Evolutionary conservation across 2,113 vertebrate species (phyloP).

Genomic region (Heterotilapia buettikoferi): DNA sequence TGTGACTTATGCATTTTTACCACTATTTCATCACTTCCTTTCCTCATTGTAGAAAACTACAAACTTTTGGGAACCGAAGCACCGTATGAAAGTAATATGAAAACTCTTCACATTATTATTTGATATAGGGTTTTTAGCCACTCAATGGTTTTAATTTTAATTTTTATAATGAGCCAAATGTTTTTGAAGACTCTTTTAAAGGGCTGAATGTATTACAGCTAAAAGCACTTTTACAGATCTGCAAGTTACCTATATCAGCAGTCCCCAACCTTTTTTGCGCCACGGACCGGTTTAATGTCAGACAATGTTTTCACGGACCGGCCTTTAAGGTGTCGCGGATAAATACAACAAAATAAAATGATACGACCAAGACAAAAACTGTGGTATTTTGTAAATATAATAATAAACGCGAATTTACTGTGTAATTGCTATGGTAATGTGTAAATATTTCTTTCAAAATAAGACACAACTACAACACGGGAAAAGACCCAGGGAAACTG

Average conservation of each 20-base stretch:
- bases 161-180: not conserved
- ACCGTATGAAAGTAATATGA: not conserved
- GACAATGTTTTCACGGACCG: not conserved
- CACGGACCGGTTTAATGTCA: not conserved
- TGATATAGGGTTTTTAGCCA: not conserved
- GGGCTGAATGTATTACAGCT: not conserved
- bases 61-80: not conserved
- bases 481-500: not conserved
- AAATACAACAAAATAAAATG: no score
- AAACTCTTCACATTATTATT: not conserved
- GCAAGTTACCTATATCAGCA: not conserved
- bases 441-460: not conserved
- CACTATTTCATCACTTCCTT: not conserved
- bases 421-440: no score
- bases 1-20: not conserved
- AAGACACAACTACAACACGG: not conserved
- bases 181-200: not conserved
- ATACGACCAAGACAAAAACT: no score
- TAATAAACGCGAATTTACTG: no score
- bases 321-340: not conserved
- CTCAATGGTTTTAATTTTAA: rapidly evolving
- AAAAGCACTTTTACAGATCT: not conserved
- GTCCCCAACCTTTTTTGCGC: not conserved
- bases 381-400: no score
- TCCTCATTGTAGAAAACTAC: not conserved